Evolutionary conservation across 2,797 vertebrate genomes (phyloP).

Genomic region (Rachycentron canadum): DNA sequence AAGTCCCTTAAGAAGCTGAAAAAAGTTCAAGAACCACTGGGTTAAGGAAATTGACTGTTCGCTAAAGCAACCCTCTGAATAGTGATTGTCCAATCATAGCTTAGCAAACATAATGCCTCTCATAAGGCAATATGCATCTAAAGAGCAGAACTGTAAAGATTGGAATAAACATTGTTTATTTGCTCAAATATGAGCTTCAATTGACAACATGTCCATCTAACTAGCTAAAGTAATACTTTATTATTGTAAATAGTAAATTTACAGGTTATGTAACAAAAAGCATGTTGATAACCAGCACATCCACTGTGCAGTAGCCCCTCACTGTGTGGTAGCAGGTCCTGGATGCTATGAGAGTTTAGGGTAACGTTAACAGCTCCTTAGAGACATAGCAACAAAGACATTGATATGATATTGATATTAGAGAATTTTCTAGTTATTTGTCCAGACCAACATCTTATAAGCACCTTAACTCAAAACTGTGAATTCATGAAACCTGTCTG

Average conservation of each 20-base stretch:
- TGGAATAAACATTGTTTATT: not conserved
- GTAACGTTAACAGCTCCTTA: not conserved
- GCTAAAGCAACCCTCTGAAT: not conserved
- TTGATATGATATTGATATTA: not conserved
- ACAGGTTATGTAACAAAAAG: not conserved
- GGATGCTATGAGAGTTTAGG: not conserved
- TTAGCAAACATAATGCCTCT: not conserved
- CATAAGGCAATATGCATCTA: not conserved
- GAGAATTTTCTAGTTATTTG: not conserved
- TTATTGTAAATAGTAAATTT: not conserved
- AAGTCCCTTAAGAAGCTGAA: too few species aligned
- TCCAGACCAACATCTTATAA: not conserved
- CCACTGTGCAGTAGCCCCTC: not conserved
- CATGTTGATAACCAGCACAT: not conserved
- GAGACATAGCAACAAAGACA: too few species aligned
- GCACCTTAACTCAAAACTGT: not conserved
- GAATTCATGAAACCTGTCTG: not conserved
- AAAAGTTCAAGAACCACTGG: too few species aligned
- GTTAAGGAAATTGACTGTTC: too few species aligned
- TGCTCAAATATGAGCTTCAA: not conserved
- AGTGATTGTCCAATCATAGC: constrained; percentile 8
- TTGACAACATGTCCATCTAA: not conserved
- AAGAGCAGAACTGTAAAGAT: not conserved
- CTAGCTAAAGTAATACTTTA: not conserved
- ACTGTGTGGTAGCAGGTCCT: not conserved